A percentile compares a stretch with the other conserved stretches of the same genome.
Conservation (phyloP, 2,113 vertebrate genomes). For the Zosterops hypoxanthus region DNA sequence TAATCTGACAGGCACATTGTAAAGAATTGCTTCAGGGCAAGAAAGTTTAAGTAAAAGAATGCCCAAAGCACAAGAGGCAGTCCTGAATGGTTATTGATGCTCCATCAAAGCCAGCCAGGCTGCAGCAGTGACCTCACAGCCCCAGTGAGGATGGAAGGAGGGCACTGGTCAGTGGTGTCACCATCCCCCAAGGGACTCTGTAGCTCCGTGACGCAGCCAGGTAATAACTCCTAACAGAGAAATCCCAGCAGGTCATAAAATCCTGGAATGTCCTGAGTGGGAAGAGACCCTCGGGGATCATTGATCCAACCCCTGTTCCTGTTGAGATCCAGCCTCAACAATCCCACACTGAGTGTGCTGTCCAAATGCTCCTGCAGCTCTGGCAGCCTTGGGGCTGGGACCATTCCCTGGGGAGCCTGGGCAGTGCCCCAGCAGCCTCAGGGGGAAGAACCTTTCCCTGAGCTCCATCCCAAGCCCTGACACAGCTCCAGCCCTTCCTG, state of each 20-base stretch:
- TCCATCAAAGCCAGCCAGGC: background rate
- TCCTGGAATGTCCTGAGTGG: accelerated
- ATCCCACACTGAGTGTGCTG: background rate
- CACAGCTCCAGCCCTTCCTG: background rate
- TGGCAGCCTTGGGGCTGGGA: background rate
- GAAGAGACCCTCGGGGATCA: accelerated
- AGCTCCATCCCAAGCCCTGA: background rate
- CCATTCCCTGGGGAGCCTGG: background rate
- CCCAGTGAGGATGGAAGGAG: background rate
- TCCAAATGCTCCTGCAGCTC: background rate
- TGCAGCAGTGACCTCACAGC: background rate
- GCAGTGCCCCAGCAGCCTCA: background rate
- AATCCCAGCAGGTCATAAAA: background rate
- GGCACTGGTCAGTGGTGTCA: background rate
- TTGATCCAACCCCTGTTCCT: accelerated
- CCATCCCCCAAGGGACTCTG: background rate
- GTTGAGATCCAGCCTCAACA: background rate
- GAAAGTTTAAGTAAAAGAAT: background rate
- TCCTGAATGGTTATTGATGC: background rate
- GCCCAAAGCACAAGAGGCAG: background rate
- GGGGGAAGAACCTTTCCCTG: background rate
- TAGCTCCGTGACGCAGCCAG: background rate
- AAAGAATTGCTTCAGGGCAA: slow-evolving; percentile 29
- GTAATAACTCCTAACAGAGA: background rate
- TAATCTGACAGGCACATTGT: background rate